Evolutionary conservation across 1,140 invertebrate genomes (phyloP), one percentile per base, ranked within the genome.

Genomic region (Arctopsyche grandis): DNA sequence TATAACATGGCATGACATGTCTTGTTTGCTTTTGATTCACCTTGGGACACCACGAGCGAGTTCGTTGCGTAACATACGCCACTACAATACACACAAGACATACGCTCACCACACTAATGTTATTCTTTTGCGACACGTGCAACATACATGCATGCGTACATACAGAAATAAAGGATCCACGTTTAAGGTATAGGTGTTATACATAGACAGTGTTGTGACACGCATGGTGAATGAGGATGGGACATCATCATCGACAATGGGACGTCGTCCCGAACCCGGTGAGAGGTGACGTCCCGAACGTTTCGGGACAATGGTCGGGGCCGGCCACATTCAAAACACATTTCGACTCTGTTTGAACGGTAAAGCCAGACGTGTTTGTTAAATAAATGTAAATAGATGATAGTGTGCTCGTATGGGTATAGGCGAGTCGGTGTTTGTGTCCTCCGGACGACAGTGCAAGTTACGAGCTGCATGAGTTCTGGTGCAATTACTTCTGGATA

Each of bases 281-380:
- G 1, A 16, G 48, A 12, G 48, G 48, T 52, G 48, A 12, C 10
- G 48, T 52, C 48, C 48, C 48, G 48, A 52, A 16, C 48, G 10
- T 12, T 14, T 16, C 16, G 48, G 16, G 60, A 66, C 19, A 66
- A 66, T 66, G 60, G 21, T 16, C 7, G 14, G n/a, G 7, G 60
- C 14, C 60, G 60, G 10, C 19, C 60, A 22, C 24, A 66, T 66
- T 66, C 60, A 66, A 52, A 52, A 52, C 48, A 52, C 48, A 52
- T 52, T 52, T 52, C 10, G 48, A 16, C 21, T 66, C 21, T 22
- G 19, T 66, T 21, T 22, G 24, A 22, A 66, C 60, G 14, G 60
- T 66, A 21, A 56, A 14, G 22, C 46, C 21, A 75, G 46, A 66
- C 60, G 60, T 75, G 74, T 60, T 75, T 75, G 71, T 48, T 22